Percentiles rank a stretch among this genome's conserved stretches.
Evolutionary conservation across 35 echinoderm and acorn worm genomes (phyloP).

Genomic region (Chiridota heheva): DNA sequence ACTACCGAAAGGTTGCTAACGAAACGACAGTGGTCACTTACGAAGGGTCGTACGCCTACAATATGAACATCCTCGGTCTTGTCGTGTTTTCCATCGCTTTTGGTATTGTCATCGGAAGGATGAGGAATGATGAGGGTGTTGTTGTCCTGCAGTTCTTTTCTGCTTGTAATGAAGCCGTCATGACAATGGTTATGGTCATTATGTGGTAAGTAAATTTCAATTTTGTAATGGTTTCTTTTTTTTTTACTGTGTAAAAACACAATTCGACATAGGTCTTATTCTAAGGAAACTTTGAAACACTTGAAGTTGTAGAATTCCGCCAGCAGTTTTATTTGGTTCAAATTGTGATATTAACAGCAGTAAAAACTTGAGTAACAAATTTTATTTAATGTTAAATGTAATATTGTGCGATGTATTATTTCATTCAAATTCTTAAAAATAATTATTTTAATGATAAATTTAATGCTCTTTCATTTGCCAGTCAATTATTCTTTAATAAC

Average conservation of each 20-base stretch:
- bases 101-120: constrained; percentile 75
- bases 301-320: too few species aligned
- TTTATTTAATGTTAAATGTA: too few species aligned
- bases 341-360: too few species aligned
- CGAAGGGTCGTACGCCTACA: constrained; percentile 61
- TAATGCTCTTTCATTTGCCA: too few species aligned
- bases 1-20: constrained; percentile 32
- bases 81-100: constrained; percentile 95
- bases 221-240: neutral
- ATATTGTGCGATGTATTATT: too few species aligned
- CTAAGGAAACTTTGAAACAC: too few species aligned
- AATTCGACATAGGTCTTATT: neutral
- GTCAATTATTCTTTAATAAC: too few species aligned
- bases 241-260: neutral
- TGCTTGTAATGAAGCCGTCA: constrained; percentile 76
- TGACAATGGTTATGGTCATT: constrained; percentile 83
- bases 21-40: constrained; percentile 23
- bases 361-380: too few species aligned
- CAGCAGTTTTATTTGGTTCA: too few species aligned
- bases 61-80: constrained; percentile 97
- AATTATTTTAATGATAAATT: too few species aligned
- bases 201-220: constrained; percentile 86
- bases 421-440: too few species aligned
- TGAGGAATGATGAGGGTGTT: constrained; percentile 64
- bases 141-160: constrained; percentile 72